Conservation (phyloP, 1,140 invertebrate genomes). For the Lutraria rhynchaena region DNA sequence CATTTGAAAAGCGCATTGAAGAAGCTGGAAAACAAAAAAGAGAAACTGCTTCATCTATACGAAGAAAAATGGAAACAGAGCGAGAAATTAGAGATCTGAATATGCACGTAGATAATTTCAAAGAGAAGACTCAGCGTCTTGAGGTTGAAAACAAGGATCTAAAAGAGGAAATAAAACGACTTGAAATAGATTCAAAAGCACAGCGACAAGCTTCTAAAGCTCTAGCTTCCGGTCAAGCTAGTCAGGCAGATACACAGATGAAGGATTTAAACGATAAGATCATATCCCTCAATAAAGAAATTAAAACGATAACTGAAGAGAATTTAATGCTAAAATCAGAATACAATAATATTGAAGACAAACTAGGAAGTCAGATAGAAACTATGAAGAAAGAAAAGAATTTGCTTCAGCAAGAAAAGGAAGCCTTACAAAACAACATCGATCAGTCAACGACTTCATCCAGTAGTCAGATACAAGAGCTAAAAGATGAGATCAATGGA, state of each 20-base stretch:
- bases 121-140: constrained; percentile 46
- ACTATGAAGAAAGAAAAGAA: constrained; percentile 38
- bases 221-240: constrained; percentile 28
- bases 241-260: constrained; percentile 24
- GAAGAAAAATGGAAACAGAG: constrained; percentile 56
- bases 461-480: constrained; percentile 33
- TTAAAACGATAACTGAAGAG: constrained; percentile 47
- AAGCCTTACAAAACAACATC: constrained; percentile 31
- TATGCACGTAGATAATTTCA: constrained; percentile 53
- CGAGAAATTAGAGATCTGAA: constrained; percentile 56
- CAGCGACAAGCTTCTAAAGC: constrained; percentile 37
- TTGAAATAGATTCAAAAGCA: constrained; percentile 47
- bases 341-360: constrained; percentile 33
- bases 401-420: constrained; percentile 32
- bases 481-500: constrained; percentile 33
- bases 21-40: constrained; percentile 47
- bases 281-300: constrained; percentile 40
- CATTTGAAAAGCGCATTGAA: constrained; percentile 40
- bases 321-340: constrained; percentile 50
- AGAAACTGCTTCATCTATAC: constrained; percentile 51
- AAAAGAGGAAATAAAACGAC: constrained; percentile 42
- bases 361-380: constrained; percentile 35
- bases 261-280: constrained; percentile 48
- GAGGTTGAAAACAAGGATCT: constrained; percentile 49
- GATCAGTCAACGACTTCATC: constrained; percentile 12